Base-by-base conservation (phyloP, 2,888 invertebrate species). In the Hemicrepidius hirtus region DNA sequence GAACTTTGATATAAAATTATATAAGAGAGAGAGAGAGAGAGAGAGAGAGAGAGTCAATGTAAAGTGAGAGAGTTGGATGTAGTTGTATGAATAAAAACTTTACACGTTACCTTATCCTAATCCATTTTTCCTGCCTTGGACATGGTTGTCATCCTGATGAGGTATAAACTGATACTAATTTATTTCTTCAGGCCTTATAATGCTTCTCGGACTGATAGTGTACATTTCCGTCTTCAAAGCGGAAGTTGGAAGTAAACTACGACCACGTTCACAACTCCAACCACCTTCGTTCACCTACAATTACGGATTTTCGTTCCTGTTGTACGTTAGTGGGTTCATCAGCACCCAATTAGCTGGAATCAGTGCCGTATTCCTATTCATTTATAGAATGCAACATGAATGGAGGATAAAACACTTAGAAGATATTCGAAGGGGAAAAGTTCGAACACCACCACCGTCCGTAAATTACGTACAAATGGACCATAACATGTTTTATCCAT, bases 191-290 rank as follows among this genome's bases (percentile, higher is more conserved):
- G 97, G 96, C 85, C 89, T 97, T 76, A 89, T 96, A 78, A 95
- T 97, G 94, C 90, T 97, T 80, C 94, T 95, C 79, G 97, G 96
- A 59, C 91, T 97, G 85, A 95, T 97, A 82, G 95, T 96, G 90
- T 97, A 96, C 90, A 96, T 97, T 88, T 96, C 96, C 68, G 93
- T 95, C 82, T 93, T 97, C 85, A 97, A 97, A 87, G 93, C 96
- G 9, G 96, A 97, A 90, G 91, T 97, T 53, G 96, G 96, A 50
- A 93, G 93, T 82, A 97, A 97, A 86, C 88, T 97, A 71, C 90
- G 95, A 74, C 93, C 96, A 72, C 91, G 93, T 83, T 94, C 95
- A 18, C 90, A 93, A 63, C 91, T 94, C 72, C 92, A 94, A 82
- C 92, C 93, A 44, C 93, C 96, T 0, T 88, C 92, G 65, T 95